Percentiles rank a stretch among this genome's conserved stretches.
phyloP scores from a whole-genome alignment of 2,113 vertebrate genomes.

The Pseudonaja textilis region DNA sequence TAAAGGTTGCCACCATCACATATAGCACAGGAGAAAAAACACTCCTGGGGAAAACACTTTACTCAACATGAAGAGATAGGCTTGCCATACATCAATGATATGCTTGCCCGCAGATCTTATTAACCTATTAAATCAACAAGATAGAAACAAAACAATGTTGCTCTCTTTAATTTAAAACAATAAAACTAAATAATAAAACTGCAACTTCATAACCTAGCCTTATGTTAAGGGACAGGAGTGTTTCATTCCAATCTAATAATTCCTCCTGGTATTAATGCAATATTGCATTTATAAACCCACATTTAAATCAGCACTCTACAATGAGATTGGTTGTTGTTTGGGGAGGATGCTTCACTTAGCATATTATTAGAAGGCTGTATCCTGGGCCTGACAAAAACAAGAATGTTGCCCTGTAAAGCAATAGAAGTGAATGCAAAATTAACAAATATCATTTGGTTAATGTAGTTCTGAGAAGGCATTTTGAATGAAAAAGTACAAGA shows the following conservation, averaged over 20 bases:
- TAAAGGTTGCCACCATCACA: slow-evolving; percentile 48
- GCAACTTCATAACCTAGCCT: slow-evolving; percentile 44
- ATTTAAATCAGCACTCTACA: background rate
- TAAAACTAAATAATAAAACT: slow-evolving; percentile 66
- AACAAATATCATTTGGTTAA: background rate
- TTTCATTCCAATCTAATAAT: slow-evolving; percentile 37
- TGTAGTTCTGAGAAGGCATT: background rate
- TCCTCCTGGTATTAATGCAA: slow-evolving; percentile 25
- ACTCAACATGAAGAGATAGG: slow-evolving; percentile 41
- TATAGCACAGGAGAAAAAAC: slow-evolving; percentile 25
- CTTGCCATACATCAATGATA: slow-evolving; percentile 45
- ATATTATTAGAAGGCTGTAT: background rate
- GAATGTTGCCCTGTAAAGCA: background rate
- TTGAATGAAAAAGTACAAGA: background rate
- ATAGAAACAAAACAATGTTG: slow-evolving; percentile 46
- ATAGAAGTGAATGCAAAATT: background rate
- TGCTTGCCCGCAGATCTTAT: slow-evolving; percentile 59
- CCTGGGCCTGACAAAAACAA: background rate
- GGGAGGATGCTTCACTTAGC: background rate
- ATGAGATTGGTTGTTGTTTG: fast-evolving
- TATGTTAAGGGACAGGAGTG: slow-evolving; percentile 40
- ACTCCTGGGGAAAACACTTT: slow-evolving; percentile 30
- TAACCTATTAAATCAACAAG: slow-evolving; percentile 68
- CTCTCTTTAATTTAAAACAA: slow-evolving; percentile 67
- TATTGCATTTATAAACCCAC: slow-evolving; percentile 30